Conservation (phyloP, 2,797 vertebrate species). For the Hoplostethus atlanticus region DNA sequence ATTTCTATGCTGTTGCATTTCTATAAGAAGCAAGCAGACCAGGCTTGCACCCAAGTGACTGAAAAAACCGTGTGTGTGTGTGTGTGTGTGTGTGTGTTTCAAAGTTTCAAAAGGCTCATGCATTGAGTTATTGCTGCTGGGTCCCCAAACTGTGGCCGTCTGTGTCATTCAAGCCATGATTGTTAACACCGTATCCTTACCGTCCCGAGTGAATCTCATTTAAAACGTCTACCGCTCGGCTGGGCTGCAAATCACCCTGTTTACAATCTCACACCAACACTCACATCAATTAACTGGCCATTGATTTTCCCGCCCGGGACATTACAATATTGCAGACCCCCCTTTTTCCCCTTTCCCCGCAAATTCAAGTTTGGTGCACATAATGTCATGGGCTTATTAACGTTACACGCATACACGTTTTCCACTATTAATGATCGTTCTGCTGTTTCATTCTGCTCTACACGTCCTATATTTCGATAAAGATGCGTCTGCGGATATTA, state of each 20-base stretch:
- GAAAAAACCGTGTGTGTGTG: background rate
- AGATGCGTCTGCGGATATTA: conserved; percentile 1
- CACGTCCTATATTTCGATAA: conserved; percentile 46
- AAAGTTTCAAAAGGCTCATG: conserved; percentile 36
- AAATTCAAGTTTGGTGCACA: conserved; percentile 70
- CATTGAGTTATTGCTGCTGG: conserved; percentile 56
- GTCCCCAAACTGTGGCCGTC: conserved; percentile 64
- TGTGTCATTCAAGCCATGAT: conserved; percentile 73
- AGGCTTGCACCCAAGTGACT: background rate
- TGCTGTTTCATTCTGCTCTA: conserved; percentile 42
- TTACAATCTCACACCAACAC: conserved; percentile 90
- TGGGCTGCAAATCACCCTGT: conserved; percentile 91
- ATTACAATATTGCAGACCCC: conserved; percentile 86
- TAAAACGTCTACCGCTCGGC: conserved; percentile 87
- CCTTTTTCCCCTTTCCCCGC: conserved; percentile 51
- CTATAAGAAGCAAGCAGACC: conserved; percentile 38
- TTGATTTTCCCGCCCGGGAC: conserved; percentile 89
- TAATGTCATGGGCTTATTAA: conserved; percentile 60
- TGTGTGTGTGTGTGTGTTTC: too few species aligned
- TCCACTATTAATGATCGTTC: conserved; percentile 57
- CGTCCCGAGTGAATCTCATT: conserved; percentile 84
- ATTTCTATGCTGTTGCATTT: conserved; percentile 37
- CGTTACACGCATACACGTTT: conserved; percentile 14
- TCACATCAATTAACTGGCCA: conserved; percentile 90
- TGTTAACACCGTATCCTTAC: conserved; percentile 76